Evolutionary conservation across 2,888 invertebrate species (phyloP).

Genomic region (Diarsia brunnea): DNA sequence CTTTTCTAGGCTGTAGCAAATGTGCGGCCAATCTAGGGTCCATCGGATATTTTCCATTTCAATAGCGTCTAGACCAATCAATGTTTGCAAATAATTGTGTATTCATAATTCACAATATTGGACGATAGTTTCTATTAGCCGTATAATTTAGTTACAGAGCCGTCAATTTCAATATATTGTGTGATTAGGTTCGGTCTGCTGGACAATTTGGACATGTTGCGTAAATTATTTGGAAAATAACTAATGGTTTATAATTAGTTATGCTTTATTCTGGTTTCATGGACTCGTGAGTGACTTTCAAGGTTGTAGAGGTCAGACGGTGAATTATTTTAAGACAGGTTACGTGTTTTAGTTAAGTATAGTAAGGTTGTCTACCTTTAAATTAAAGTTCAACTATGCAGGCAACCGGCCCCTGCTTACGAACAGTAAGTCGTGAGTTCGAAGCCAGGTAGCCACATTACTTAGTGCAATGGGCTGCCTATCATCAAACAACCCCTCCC

Average conservation of each 20-base stretch:
- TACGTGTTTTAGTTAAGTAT: background rate
- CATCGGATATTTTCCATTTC: conserved; percentile 15
- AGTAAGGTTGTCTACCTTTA: too few relatives aligned
- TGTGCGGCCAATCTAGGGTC: conserved; percentile 7
- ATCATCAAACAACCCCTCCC: too few relatives aligned
- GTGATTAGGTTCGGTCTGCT: conserved; percentile 44
- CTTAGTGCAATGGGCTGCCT: too few relatives aligned
- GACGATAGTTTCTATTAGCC: conserved; percentile 29
- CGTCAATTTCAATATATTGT: conserved; percentile 38
- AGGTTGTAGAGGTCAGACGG: background rate
- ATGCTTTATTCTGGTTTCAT: conserved; percentile 14
- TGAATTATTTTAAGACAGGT: background rate
- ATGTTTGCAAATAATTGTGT: conserved; percentile 37
- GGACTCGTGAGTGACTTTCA: background rate
- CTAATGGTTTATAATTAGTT: conserved; percentile 24
- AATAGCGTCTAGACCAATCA: conserved; percentile 27
- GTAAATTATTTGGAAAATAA: conserved; percentile 42
- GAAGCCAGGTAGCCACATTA: too few relatives aligned
- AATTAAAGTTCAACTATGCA: too few relatives aligned
- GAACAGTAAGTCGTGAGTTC: too few relatives aligned
- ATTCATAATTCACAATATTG: conserved; percentile 48
- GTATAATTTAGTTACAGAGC: conserved; percentile 39
- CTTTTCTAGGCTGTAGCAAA: too few relatives aligned
- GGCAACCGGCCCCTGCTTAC: too few relatives aligned
- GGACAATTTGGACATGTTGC: background rate